Percentiles rank a stretch among this genome's conserved stretches.
These are phyloP conservation scores for Cardiocondyla obscurior DNA, from an alignment of 1,140 invertebrate species.

Conservation along the genomic window DNA sequence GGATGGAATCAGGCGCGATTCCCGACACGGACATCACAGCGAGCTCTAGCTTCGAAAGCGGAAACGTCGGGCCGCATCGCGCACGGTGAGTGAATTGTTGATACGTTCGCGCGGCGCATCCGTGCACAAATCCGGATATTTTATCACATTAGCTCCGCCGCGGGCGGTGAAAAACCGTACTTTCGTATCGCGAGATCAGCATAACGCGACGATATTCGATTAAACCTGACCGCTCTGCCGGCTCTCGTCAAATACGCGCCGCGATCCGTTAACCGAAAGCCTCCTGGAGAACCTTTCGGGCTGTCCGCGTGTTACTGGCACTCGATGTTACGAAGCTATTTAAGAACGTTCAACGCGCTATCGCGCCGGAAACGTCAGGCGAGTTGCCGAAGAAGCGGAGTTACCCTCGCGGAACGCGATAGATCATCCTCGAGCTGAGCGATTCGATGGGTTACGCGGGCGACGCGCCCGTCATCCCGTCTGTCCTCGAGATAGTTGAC, in stretches of 20 bases:
- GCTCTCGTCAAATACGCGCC: neutral
- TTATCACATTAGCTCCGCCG: constrained; percentile 66
- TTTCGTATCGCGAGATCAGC: neutral
- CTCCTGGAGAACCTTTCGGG: neutral
- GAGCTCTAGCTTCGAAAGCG: constrained; percentile 90
- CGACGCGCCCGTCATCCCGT: constrained; percentile 71
- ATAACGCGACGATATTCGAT: constrained; percentile 25
- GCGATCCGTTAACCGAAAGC: neutral
- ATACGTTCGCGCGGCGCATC: constrained; percentile 67
- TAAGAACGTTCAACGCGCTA: neutral
- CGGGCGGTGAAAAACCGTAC: constrained; percentile 42
- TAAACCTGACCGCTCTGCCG: neutral
- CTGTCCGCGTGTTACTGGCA: neutral
- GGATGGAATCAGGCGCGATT: constrained; percentile 90
- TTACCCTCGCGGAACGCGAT: constrained; percentile 37
- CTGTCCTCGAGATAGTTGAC: constrained; percentile 50
- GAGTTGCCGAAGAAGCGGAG: neutral
- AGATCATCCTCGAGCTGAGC: constrained; percentile 12
- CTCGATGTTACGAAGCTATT: constrained; percentile 28
- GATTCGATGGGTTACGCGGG: constrained; percentile 43
- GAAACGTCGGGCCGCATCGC: constrained; percentile 89
- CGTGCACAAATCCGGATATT: constrained; percentile 68
- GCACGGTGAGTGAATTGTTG: constrained; percentile 81
- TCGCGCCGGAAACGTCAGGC: neutral
- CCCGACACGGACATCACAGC: constrained; percentile 88